phyloP scores from a whole-genome alignment of 2,113 vertebrate genomes.

The Laticauda colubrina region DNA sequence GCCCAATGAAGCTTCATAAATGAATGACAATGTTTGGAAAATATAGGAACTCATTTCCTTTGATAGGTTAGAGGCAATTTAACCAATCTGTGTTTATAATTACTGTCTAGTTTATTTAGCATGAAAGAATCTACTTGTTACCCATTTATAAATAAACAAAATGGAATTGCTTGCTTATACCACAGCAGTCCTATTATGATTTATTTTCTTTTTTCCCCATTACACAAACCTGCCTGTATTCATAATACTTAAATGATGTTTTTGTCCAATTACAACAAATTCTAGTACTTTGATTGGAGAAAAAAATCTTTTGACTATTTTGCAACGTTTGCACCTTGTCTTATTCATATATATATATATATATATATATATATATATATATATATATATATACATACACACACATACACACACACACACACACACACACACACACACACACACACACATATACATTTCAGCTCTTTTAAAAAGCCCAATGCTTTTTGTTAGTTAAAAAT shows the following conservation, averaged over 20 bases:
- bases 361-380: no score
- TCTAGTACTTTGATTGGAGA: conserved; percentile 36
- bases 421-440: no score
- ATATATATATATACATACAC: no score
- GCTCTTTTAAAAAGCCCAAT: conserved; percentile 43
- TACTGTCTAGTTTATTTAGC: conserved; percentile 79
- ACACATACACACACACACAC: no score
- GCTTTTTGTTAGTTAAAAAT: conserved; percentile 68
- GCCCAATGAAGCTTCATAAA: conserved; percentile 80
- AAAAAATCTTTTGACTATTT: conserved; percentile 52
- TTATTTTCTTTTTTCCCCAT: conserved; percentile 75
- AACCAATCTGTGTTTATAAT: conserved; percentile 83
- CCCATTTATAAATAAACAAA: conserved; percentile 81
- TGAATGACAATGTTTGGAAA: conserved; percentile 84
- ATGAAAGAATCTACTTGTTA: conserved; percentile 78
- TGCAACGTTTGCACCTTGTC: conserved; percentile 65
- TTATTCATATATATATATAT: conserved; percentile 43
- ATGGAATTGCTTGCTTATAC: conserved; percentile 70
- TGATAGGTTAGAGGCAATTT: conserved; percentile 79
- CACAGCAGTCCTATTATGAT: conserved; percentile 58
- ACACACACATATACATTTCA: conserved; percentile 49
- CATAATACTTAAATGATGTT: conserved; percentile 60
- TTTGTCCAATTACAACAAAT: conserved; percentile 63
- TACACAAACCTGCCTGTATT: conserved; percentile 70
- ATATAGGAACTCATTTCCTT: conserved; percentile 81